phyloP scores from a whole-genome alignment of 1,140 invertebrate species.

The Drosophila busckii region DNA sequence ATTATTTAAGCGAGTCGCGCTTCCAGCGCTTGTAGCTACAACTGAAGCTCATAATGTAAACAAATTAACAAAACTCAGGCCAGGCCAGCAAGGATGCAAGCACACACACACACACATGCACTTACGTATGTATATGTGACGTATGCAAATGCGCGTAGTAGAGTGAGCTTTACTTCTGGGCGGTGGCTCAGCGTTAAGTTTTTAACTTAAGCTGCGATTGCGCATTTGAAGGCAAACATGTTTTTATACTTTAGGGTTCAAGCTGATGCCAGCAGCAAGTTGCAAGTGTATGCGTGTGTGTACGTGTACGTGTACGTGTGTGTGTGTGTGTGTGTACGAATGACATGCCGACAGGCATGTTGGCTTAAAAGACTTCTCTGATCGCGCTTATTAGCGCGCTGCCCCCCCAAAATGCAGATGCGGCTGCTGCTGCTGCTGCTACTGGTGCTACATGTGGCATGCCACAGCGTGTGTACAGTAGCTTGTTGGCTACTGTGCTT shows the following conservation, averaged over 20 bases:
- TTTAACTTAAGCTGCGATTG: constrained; percentile 73
- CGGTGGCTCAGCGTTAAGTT: constrained; percentile 63
- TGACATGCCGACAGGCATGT: constrained; percentile 76
- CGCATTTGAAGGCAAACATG: constrained; percentile 78
- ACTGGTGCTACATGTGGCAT: too few species aligned
- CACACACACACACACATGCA: constrained; percentile 7
- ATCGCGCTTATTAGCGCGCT: constrained; percentile 69
- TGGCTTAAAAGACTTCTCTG: constrained; percentile 77
- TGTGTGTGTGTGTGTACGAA: constrained; percentile 23
- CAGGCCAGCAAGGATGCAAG: constrained; percentile 5
- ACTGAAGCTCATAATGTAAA: constrained; percentile 78
- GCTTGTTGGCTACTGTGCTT: constrained; percentile 41
- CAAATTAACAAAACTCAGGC: constrained; percentile 64
- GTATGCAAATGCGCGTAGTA: constrained; percentile 61
- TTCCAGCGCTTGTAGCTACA: constrained; percentile 64
- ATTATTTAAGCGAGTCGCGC: constrained; percentile 71
- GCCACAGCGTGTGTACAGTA: too few species aligned
- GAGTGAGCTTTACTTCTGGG: constrained; percentile 62
- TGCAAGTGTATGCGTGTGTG: constrained; percentile 4
- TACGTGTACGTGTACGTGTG: constrained; percentile 10
- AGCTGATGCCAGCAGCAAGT: background rate
- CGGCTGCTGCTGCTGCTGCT: too few species aligned
- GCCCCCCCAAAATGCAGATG: background rate
- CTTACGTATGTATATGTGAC: background rate
- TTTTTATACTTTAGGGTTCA: constrained; percentile 72